Percentiles rank a stretch among this genome's conserved stretches.
phyloP scores from a whole-genome alignment of 37 sponge, comb jelly and placozoan genomes.

The Aphrocallistes beatrix region DNA sequence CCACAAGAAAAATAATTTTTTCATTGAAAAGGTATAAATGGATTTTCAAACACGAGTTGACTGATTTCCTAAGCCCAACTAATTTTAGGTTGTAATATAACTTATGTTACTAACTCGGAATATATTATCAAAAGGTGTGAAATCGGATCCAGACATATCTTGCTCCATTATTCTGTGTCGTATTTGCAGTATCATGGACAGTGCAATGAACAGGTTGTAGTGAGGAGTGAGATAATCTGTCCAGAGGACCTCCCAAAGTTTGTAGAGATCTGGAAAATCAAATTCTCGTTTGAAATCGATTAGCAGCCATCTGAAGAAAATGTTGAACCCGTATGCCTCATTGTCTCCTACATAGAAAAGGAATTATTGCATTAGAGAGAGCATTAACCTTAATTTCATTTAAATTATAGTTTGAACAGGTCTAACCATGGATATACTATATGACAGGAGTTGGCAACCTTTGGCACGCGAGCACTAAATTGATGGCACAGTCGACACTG shows the following conservation, averaged over 20 bases:
- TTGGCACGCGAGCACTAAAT: too few species aligned
- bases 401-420: background rate
- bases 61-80: too few species aligned
- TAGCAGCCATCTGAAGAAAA: slow-evolving; percentile 87
- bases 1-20: too few species aligned
- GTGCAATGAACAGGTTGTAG: slow-evolving; percentile 71
- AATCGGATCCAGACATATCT: background rate
- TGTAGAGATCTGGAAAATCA: slow-evolving; percentile 39
- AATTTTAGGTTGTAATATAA: too few species aligned
- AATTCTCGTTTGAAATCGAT: slow-evolving; percentile 88
- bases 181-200: slow-evolving; percentile 56
- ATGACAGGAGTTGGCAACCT: too few species aligned
- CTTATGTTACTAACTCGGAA: background rate
- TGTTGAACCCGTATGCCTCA: slow-evolving; percentile 67
- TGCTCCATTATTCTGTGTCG: background rate
- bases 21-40: too few species aligned
- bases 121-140: background rate
- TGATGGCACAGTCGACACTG: too few species aligned
- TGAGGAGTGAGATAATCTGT: slow-evolving; percentile 48
- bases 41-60: too few species aligned
- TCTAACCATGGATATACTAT: too few species aligned
- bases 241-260: slow-evolving; percentile 89
- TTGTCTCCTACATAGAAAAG: slow-evolving; percentile 36
- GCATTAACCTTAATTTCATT: background rate
- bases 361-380: background rate